Conservation (phyloP, 2,888 invertebrate genomes). For the Xanthia togata region DNA sequence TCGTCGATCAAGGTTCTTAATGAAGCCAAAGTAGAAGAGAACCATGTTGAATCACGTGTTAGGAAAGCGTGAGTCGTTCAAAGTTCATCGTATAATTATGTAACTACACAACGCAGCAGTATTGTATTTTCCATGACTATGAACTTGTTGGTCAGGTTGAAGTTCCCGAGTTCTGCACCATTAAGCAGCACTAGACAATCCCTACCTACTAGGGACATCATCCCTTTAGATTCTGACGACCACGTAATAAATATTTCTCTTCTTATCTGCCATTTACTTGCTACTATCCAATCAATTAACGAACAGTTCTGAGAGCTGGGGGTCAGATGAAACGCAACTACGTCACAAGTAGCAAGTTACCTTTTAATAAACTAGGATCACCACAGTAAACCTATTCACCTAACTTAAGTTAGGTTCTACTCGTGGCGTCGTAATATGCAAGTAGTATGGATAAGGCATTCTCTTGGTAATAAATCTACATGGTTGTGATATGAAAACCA, state of each 20-base stretch:
- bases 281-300: too few relatives aligned
- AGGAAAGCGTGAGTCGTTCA: neutral
- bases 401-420: too few relatives aligned
- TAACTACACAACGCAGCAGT: neutral
- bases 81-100: constrained; percentile 14
- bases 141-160: too few relatives aligned
- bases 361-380: neutral
- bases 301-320: too few relatives aligned
- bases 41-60: constrained; percentile 37
- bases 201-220: too few relatives aligned
- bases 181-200: too few relatives aligned
- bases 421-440: neutral
- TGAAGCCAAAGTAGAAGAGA: constrained; percentile 3
- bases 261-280: too few relatives aligned
- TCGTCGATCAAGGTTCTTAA: neutral
- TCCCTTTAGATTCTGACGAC: too few relatives aligned
- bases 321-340: neutral
- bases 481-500: neutral
- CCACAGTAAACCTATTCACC: constrained; percentile 12
- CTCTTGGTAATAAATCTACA: neutral
- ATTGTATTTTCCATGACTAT: too few relatives aligned
- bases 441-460: neutral
- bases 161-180: too few relatives aligned
- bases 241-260: too few relatives aligned
- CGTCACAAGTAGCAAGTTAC: neutral